Evolutionary conservation across 2,888 invertebrate species (phyloP).

Genomic region (Nomada goodeniana): DNA sequence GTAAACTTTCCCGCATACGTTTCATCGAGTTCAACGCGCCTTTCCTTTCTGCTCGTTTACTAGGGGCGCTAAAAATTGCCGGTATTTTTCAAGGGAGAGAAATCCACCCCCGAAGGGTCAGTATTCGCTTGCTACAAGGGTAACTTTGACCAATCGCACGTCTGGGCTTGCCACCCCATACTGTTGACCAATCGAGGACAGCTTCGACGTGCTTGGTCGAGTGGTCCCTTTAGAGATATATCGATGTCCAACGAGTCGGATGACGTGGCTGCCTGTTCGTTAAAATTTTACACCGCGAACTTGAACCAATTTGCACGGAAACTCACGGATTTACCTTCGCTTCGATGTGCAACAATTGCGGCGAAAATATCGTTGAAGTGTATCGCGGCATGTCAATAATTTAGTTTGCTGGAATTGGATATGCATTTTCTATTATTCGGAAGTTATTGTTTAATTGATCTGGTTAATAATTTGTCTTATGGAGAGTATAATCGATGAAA

Average conservation of each 20-base stretch:
- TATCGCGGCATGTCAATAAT: neutral
- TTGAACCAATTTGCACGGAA: constrained; percentile 29
- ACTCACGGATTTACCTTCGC: constrained; percentile 1
- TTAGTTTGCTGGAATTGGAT: too few relatives aligned
- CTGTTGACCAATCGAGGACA: constrained; percentile 81
- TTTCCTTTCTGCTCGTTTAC: constrained; percentile 32
- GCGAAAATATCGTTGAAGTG: neutral
- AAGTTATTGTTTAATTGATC: too few relatives aligned
- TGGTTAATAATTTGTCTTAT: too few relatives aligned
- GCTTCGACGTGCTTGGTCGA: constrained; percentile 55
- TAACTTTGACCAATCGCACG: constrained; percentile 80
- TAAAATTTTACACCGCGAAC: constrained; percentile 47
- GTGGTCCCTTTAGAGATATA: constrained; percentile 40
- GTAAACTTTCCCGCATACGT: constrained; percentile 37
- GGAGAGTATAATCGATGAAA: too few relatives aligned
- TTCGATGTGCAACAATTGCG: neutral
- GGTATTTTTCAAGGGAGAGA: constrained; percentile 64
- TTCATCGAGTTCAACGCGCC: constrained; percentile 31
- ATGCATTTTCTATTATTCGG: neutral
- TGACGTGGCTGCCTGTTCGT: constrained; percentile 35
- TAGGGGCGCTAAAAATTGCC: constrained; percentile 48
- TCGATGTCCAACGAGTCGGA: constrained; percentile 42
- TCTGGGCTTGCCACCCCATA: constrained; percentile 79
- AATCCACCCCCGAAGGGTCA: constrained; percentile 79
- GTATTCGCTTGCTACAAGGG: constrained; percentile 79